A percentile compares a stretch with the other conserved stretches of the same genome.
These are phyloP conservation scores for Tolypeutes matacus DNA, from an alignment of 2,797 vertebrate genomes.

Conservation along the genomic window DNA sequence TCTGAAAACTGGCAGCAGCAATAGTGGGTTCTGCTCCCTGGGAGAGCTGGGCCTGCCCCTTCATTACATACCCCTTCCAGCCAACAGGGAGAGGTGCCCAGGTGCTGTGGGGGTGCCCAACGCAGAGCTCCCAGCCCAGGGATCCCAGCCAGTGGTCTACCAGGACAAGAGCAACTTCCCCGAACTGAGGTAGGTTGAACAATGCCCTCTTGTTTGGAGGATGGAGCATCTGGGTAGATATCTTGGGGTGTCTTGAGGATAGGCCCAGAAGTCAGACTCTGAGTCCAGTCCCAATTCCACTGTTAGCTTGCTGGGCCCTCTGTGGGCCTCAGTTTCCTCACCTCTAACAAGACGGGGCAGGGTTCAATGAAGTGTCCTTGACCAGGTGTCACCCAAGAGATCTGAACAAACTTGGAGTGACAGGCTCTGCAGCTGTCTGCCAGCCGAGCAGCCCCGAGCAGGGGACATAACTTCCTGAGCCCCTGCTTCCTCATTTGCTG, in stretches of 20 bases:
- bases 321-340: neutral
- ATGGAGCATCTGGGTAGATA: neutral
- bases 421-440: neutral
- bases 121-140: rapidly evolving
- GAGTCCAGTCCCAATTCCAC: neutral
- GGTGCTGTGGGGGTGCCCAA: rapidly evolving
- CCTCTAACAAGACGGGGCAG: neutral
- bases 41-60: neutral
- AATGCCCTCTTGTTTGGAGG: neutral
- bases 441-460: neutral
- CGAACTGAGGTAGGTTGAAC: neutral
- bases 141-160: neutral
- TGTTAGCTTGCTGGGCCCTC: neutral
- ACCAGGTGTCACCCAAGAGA: neutral
- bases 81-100: neutral
- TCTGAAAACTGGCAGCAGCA: neutral
- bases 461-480: neutral
- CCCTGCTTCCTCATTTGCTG: neutral
- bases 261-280: neutral
- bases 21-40: neutral
- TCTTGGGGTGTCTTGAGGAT: neutral
- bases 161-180: neutral
- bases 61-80: neutral
- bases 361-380: neutral
- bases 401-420: neutral